Evolutionary conservation across 2,797 vertebrate species (phyloP).

Genomic region (Pangasius sanitwongsei): DNA sequence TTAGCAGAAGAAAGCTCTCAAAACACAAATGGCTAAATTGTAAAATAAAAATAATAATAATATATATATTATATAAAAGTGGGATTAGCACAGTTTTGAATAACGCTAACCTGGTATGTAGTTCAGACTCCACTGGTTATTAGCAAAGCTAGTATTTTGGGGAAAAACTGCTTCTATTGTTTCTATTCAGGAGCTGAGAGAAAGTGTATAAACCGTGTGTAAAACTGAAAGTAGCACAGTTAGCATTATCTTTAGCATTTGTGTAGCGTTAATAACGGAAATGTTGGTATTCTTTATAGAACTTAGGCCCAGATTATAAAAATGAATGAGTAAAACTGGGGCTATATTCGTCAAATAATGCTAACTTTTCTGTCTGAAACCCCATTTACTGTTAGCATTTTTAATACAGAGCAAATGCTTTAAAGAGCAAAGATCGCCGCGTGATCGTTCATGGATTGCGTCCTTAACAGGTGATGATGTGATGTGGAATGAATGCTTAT

Average conservation of each 20-base stretch:
- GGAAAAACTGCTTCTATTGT: no score
- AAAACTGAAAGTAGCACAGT: neutral
- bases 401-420: neutral
- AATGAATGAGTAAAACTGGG: neutral
- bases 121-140: neutral
- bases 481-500: neutral
- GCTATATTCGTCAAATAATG: neutral
- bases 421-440: neutral
- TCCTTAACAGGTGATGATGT: neutral
- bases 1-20: neutral
- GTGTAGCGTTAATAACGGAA: neutral
- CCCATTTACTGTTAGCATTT: neutral
- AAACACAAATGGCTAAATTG: neutral
- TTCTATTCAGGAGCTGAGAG: neutral
- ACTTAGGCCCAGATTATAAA: neutral
- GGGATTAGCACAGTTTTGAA: neutral
- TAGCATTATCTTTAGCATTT: conserved; percentile 1
- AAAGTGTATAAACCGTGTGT: neutral
- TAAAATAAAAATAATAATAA: no score
- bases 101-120: neutral
- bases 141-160: neutral
- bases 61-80: neutral
- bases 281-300: neutral
- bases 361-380: neutral
- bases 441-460: neutral